Base-by-base conservation (phyloP, 2,113 vertebrate species). In the Charadrius vociferus region DNA sequence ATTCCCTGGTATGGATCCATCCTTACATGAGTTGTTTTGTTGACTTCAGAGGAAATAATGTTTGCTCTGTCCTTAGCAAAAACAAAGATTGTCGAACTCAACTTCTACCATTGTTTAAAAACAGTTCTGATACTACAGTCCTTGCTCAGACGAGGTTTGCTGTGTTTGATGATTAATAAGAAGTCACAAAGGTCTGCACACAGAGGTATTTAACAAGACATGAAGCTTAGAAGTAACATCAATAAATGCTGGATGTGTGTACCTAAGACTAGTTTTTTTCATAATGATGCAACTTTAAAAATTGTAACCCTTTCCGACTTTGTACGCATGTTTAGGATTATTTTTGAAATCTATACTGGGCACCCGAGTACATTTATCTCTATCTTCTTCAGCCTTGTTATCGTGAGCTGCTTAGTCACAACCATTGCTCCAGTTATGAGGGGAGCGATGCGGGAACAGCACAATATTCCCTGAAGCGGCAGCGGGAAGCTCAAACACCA, bases 401-500 rank as follows among this genome's bases (percentile, higher is more conserved):
- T 59, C n/a, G n/a, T 15, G 26, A 89, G 12, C 24, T 62, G 30
- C 52, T 72, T 23, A 55, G 53, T 32, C 45, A 29, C 32, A 66
- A 65, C 23, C 59, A 45, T 14, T 49, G 34, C 45, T 80, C 29
- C 2, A 1, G n/a, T 8, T 53, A 36, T 3, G 16, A 63, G 32
- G 53, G 10, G 7, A 59, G 5, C 16, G 24, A n/a, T 47, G 17
- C 12, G 29, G 68, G n/a, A 71, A 62, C 3, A 32, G 41, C 3
- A 0, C 4, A 4, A 34, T 47, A 68, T 47, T 59, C 15, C 26
- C n/a, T 34, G 29, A 53, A 47, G 32, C 30, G 43, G 32, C n/a
- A 50, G 24, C 0, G 22, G 17, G 32, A 84, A 80, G 19, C 23
- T 82, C 1, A 0, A 21, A 66, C 6, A 32, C 18, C 18, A 10